Conservation (phyloP, 2,113 vertebrate species). For the Ploceus nigricollis region DNA sequence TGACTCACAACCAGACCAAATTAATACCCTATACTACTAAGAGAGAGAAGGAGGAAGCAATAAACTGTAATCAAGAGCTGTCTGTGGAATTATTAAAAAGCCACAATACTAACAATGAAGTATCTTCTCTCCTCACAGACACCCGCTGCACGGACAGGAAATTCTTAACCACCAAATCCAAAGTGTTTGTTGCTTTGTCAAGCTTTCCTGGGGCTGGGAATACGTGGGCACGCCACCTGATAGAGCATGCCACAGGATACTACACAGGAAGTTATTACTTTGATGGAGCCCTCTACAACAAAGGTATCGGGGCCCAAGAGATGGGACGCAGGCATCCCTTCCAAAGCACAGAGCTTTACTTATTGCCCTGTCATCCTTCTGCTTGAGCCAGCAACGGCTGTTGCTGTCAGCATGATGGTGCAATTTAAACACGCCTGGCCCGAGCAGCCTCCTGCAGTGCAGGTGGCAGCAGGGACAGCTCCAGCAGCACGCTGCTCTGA, state of each 20-base stretch:
- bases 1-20: constrained; percentile 21
- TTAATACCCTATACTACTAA: neutral
- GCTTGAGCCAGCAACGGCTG: neutral
- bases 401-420: neutral
- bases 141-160: constrained; percentile 89
- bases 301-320: constrained; percentile 72
- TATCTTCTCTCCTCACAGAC: constrained; percentile 72
- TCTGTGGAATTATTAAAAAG: constrained; percentile 22
- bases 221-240: constrained; percentile 93
- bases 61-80: constrained; percentile 30
- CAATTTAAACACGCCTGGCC: neutral
- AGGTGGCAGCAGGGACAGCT: neutral
- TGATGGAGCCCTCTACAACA: constrained; percentile 92
- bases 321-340: neutral
- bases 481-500: fast-evolving
- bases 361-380: neutral
- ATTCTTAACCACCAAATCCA: constrained; percentile 87
- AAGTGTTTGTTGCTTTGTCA: constrained; percentile 86
- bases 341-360: neutral
- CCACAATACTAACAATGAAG: neutral
- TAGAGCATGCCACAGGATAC: constrained; percentile 91
- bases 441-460: fast-evolving
- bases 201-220: constrained; percentile 96
- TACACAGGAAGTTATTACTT: constrained; percentile 98
- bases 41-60: neutral